These are phyloP conservation scores for Hyppa rectilinea DNA, from an alignment of 2,888 invertebrate species.

Conservation along the genomic window DNA sequence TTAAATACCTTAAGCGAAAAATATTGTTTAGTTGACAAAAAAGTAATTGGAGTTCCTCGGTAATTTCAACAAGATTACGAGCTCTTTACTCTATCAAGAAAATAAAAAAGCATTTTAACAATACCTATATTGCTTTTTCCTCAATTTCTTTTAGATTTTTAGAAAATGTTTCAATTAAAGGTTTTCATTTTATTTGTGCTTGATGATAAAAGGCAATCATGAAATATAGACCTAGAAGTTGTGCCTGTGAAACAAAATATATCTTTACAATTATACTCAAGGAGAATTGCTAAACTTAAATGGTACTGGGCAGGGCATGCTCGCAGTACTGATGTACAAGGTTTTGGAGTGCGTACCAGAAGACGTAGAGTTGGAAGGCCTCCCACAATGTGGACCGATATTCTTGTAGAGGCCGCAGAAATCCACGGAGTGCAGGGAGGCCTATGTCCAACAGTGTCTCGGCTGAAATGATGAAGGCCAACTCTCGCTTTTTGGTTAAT, in stretches of 20 bases:
- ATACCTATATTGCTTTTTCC: slow-evolving; percentile 22
- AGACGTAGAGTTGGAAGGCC: no score
- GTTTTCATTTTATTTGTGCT: slow-evolving; percentile 16
- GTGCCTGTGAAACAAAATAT: neutral
- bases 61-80: slow-evolving; percentile 12
- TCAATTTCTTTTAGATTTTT: slow-evolving; percentile 23
- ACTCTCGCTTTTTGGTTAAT: neutral
- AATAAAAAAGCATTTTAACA: slow-evolving; percentile 22
- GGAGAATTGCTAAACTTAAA: no score
- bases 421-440: no score
- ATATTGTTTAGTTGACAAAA: neutral
- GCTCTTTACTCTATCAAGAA: slow-evolving; percentile 2
- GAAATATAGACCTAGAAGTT: slow-evolving; percentile 6
- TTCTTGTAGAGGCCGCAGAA: no score
- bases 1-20: neutral
- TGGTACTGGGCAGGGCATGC: no score
- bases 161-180: slow-evolving; percentile 5
- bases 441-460: no score
- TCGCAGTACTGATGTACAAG: no score
- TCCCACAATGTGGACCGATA: no score
- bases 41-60: slow-evolving; percentile 1
- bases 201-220: slow-evolving; percentile 13
- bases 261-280: neutral
- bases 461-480: no score
- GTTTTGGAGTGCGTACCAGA: no score